Percentiles rank a stretch among this genome's conserved stretches.
Conservation (phyloP, 2,797 vertebrate genomes). For the Melanotaenia trifasciata region DNA sequence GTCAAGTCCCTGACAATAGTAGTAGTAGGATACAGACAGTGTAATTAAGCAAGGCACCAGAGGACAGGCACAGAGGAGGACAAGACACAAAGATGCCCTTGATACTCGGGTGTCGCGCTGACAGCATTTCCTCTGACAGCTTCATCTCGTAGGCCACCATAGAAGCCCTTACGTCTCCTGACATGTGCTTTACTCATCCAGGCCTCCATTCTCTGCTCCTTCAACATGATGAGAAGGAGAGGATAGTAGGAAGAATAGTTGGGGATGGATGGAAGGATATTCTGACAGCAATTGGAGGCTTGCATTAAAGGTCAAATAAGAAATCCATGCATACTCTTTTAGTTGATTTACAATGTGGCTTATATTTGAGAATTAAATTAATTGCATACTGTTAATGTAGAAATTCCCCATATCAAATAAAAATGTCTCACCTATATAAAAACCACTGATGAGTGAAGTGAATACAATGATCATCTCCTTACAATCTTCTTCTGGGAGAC, state of each 20-base stretch:
- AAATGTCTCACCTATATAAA: background rate
- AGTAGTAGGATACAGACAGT: conserved; percentile 54
- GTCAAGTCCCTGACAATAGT: conserved; percentile 76
- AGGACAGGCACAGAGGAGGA: conserved; percentile 60
- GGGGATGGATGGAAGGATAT: conserved; percentile 44
- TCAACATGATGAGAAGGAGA: conserved; percentile 53
- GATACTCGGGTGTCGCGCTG: conserved; percentile 78
- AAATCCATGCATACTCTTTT: background rate
- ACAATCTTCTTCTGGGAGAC: background rate
- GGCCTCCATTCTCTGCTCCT: conserved; percentile 54
- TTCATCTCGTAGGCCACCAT: conserved; percentile 63
- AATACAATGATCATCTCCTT: background rate
- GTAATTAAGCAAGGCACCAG: conserved; percentile 79
- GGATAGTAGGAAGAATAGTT: conserved; percentile 30
- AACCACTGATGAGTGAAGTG: background rate
- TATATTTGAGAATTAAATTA: background rate
- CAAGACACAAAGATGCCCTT: conserved; percentile 75
- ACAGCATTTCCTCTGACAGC: conserved; percentile 83
- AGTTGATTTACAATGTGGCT: background rate
- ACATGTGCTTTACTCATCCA: conserved; percentile 84
- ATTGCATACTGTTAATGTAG: background rate
- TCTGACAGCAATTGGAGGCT: conserved; percentile 53
- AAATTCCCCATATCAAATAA: background rate
- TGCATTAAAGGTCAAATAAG: conserved; percentile 37
- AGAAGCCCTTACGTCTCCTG: conserved; percentile 79